A percentile compares a stretch with the other conserved stretches of the same genome.
Conservation (phyloP, 1,140 invertebrate genomes). For the Melitaea cinxia region DNA sequence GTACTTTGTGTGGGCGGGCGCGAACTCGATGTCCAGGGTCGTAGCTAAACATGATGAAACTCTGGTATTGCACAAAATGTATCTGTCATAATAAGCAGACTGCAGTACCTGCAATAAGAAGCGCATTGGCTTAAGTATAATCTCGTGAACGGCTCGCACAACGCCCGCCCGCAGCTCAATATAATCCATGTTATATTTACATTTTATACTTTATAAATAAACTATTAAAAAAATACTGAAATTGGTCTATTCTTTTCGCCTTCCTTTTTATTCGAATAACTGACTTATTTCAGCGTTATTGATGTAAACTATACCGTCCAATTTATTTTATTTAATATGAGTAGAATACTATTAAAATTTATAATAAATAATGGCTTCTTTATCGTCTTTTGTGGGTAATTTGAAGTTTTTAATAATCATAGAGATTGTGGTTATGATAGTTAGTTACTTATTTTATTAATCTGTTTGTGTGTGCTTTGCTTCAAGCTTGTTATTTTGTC, state of each 20-base stretch:
- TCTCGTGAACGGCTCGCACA: too few species aligned
- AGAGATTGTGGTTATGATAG: too few species aligned
- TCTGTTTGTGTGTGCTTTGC: too few species aligned
- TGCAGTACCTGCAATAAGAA: constrained; percentile 3
- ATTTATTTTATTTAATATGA: too few species aligned
- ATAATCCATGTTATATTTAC: constrained; percentile 55
- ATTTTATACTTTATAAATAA: constrained; percentile 66
- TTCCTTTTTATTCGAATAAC: constrained; percentile 1
- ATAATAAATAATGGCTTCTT: too few species aligned
- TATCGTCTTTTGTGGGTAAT: too few species aligned
- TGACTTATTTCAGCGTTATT: not conserved
- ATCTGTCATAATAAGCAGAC: constrained; percentile 4
- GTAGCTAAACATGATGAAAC: not conserved
- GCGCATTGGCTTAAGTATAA: not conserved
- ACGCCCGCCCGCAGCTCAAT: constrained; percentile 26
- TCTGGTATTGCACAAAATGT: constrained; percentile 16
- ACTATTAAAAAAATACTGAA: constrained; percentile 46
- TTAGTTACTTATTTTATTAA: too few species aligned
- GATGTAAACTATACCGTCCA: too few species aligned
- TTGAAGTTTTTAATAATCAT: too few species aligned
- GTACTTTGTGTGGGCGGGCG: constrained; percentile 27
- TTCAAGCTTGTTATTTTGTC: too few species aligned
- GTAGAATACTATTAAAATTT: too few species aligned
- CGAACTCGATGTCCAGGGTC: not conserved
- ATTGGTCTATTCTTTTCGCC: constrained; percentile 40